Percentiles rank a stretch among this genome's conserved stretches.
phyloP scores from a whole-genome alignment of 2,888 invertebrate genomes.

The Drosophila neoperkinsi region DNA sequence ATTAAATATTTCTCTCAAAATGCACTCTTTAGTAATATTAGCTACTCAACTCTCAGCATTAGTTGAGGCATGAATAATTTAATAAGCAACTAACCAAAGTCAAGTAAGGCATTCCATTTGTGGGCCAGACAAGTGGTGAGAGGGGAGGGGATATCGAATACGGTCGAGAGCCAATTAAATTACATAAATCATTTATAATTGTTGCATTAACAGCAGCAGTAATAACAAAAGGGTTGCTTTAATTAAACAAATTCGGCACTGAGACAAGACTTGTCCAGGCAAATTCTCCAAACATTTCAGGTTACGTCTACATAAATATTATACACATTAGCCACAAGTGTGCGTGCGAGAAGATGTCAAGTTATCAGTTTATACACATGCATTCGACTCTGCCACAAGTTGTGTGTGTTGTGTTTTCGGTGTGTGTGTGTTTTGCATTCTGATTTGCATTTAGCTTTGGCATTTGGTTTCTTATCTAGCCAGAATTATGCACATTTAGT shows the following conservation, averaged over 20 bases:
- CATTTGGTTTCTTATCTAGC: conserved; percentile 34
- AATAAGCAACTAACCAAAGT: conserved; percentile 19
- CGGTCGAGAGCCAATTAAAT: conserved; percentile 48
- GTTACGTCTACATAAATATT: conserved; percentile 14
- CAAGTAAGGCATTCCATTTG: conserved; percentile 6
- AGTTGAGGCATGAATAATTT: conserved; percentile 24
- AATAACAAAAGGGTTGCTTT: conserved; percentile 42
- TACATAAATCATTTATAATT: conserved; percentile 78
- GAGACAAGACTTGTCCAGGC: conserved; percentile 31
- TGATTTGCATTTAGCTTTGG: conserved; percentile 48
- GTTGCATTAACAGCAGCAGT: conserved; percentile 46
- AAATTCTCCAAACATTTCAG: conserved; percentile 50
- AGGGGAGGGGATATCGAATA: conserved; percentile 1
- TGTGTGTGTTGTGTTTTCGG: conserved; percentile 13
- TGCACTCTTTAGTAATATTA: not conserved
- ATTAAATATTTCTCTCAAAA: not conserved
- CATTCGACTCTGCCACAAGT: conserved; percentile 10
- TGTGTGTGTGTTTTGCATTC: conserved; percentile 33
- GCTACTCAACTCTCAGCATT: not conserved
- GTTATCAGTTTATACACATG: conserved; percentile 55
- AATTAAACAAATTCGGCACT: conserved; percentile 63
- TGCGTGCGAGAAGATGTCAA: conserved; percentile 18
- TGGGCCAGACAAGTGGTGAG: conserved; percentile 5
- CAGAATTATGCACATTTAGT: conserved; percentile 74
- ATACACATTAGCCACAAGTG: conserved; percentile 13